Percentiles rank a stretch among this genome's conserved stretches.
phyloP scores from a whole-genome alignment of 1,140 invertebrate genomes.

The Drosophila varians region DNA sequence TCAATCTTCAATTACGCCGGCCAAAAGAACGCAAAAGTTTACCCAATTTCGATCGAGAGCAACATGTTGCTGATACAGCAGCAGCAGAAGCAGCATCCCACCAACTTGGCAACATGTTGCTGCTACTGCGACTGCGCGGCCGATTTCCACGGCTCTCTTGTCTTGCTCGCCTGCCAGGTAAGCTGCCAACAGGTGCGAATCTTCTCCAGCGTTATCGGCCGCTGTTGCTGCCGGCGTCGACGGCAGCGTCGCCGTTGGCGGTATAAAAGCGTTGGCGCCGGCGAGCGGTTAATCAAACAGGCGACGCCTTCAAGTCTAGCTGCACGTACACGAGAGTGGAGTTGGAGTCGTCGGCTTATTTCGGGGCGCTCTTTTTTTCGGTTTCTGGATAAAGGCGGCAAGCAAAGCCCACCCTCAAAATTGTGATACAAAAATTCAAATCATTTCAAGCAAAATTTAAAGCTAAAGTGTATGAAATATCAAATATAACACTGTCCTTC shows the following conservation, averaged over 20 bases:
- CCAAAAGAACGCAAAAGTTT: slow-evolving; percentile 21
- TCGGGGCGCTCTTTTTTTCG: slow-evolving; percentile 67
- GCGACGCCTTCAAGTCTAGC: slow-evolving; percentile 84
- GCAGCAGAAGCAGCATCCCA: slow-evolving; percentile 17
- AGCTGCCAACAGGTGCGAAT: slow-evolving; percentile 4
- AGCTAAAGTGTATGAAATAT: slow-evolving; percentile 48
- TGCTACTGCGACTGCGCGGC: slow-evolving; percentile 26
- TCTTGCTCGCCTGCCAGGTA: slow-evolving; percentile 14
- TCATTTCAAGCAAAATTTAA: slow-evolving; percentile 33
- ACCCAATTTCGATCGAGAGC: slow-evolving; percentile 1
- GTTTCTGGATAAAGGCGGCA: slow-evolving; percentile 47
- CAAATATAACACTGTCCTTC: slow-evolving; percentile 63
- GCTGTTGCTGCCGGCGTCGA: slow-evolving; percentile 8
- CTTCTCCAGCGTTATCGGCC: neutral
- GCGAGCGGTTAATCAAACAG: slow-evolving; percentile 76
- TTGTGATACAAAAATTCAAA: slow-evolving; percentile 46
- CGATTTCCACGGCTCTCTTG: slow-evolving; percentile 17
- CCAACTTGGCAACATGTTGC: slow-evolving; percentile 37
- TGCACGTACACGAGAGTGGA: slow-evolving; percentile 83
- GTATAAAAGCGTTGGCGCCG: slow-evolving; percentile 76
- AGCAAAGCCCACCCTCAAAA: slow-evolving; percentile 20
- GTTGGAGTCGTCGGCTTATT: slow-evolving; percentile 79
- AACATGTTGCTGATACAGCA: slow-evolving; percentile 14
- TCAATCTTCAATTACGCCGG: slow-evolving; percentile 58
- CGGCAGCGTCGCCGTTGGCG: slow-evolving; percentile 13